phyloP scores from a whole-genome alignment of 2,113 vertebrate species.

The Zosterops lateralis region DNA sequence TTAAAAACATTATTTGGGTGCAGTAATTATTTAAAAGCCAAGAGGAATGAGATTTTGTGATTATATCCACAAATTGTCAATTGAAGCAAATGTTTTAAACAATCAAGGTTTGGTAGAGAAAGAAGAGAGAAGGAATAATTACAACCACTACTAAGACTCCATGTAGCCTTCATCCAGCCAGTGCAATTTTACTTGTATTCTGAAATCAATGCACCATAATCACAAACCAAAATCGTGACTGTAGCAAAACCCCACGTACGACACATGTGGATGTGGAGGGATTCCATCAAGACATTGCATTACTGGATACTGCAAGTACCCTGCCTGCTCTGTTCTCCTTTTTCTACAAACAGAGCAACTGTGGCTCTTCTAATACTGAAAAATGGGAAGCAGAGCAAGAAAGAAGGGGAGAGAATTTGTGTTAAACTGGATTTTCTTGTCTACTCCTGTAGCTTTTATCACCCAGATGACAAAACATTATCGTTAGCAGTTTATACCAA shows the following conservation, averaged over 20 bases:
- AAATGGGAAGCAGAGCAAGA: slow-evolving; percentile 2
- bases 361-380: not conserved
- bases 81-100: not conserved
- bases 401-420: not conserved
- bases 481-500: slow-evolving; percentile 32
- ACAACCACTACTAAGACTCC: not conserved
- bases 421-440: slow-evolving; percentile 30
- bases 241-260: not conserved
- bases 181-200: not conserved
- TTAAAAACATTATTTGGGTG: not conserved
- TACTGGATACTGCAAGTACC: not conserved
- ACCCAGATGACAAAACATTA: slow-evolving; percentile 53
- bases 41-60: not conserved
- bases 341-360: not conserved
- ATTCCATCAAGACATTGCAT: not conserved
- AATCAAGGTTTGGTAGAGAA: not conserved
- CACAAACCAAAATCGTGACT: not conserved
- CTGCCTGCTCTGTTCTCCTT: not conserved
- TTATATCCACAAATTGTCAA: not conserved
- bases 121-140: not conserved
- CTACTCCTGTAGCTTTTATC: slow-evolving; percentile 33
- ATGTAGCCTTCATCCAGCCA: not conserved
- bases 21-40: slow-evolving; percentile 18
- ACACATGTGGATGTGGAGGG: not conserved
- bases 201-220: not conserved